These are phyloP conservation scores for Alviniconcha strummeri DNA, from an alignment of 2,888 invertebrate species.

Conservation along the genomic window DNA sequence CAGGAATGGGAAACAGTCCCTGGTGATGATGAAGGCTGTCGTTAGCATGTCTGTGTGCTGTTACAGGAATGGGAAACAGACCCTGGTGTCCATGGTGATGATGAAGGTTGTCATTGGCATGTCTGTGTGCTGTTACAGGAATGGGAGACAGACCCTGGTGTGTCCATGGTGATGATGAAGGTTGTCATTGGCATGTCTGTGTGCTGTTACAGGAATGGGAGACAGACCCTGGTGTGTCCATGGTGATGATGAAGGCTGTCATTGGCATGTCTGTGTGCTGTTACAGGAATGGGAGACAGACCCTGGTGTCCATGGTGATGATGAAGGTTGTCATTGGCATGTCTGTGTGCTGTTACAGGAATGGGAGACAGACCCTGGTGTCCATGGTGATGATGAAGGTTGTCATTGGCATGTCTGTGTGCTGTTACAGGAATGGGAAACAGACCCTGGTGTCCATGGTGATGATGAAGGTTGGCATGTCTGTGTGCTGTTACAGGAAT, in stretches of 20 bases:
- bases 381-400: constrained; percentile 24
- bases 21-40: too few relatives aligned
- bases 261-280: too few relatives aligned
- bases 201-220: constrained; percentile 81
- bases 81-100: constrained; percentile 74
- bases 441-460: constrained; percentile 71
- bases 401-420: too few relatives aligned
- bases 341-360: constrained; percentile 71
- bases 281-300: too few relatives aligned
- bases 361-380: constrained; percentile 81
- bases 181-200: neutral
- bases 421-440: constrained; percentile 81
- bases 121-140: too few relatives aligned
- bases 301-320: too few relatives aligned
- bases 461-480: constrained; percentile 82
- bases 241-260: constrained; percentile 82
- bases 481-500: constrained; percentile 76
- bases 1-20: too few relatives aligned
- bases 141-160: too few relatives aligned
- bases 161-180: too few relatives aligned
- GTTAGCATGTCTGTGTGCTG: neutral
- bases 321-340: too few relatives aligned
- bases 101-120: constrained; percentile 79
- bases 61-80: constrained; percentile 83
- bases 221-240: constrained; percentile 72